Percentiles rank a stretch among this genome's conserved stretches.
Conservation (phyloP, 2,888 invertebrate species). For the Drosophila atroscutellata region DNA sequence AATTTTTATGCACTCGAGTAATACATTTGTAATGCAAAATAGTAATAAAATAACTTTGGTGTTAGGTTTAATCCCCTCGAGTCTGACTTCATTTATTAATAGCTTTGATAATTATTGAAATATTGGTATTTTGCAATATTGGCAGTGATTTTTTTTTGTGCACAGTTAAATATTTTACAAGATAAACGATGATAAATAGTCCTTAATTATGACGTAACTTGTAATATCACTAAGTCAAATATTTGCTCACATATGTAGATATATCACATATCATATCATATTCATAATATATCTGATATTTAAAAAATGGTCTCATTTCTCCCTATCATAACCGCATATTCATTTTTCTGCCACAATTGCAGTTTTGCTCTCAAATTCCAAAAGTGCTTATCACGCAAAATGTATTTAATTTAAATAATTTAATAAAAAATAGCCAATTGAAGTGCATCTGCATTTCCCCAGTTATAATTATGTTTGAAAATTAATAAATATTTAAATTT, state of each 20-base stretch:
- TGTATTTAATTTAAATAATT: conserved; percentile 29
- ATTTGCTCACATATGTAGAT: too few species aligned
- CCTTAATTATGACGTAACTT: not conserved
- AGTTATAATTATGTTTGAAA: conserved; percentile 25
- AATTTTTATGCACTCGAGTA: not conserved
- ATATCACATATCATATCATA: not conserved
- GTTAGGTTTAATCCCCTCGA: not conserved
- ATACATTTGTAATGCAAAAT: not conserved
- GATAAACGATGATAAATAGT: not conserved
- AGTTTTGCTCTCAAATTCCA: not conserved
- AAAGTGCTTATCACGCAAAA: not conserved
- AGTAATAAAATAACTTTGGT: not conserved
- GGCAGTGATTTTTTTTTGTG: not conserved
- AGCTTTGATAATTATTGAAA: not conserved
- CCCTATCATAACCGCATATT: not conserved
- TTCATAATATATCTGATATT: not conserved
- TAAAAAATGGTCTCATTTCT: not conserved
- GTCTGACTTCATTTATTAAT: not conserved
- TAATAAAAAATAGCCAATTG: not conserved
- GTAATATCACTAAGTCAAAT: too few species aligned
- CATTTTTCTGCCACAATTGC: not conserved
- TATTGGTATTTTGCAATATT: not conserved
- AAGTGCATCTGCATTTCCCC: not conserved
- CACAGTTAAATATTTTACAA: not conserved
- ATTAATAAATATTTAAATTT: conserved; percentile 30